phyloP scores from a whole-genome alignment of 2,797 vertebrate genomes.

The Bovichtus diacanthus region DNA sequence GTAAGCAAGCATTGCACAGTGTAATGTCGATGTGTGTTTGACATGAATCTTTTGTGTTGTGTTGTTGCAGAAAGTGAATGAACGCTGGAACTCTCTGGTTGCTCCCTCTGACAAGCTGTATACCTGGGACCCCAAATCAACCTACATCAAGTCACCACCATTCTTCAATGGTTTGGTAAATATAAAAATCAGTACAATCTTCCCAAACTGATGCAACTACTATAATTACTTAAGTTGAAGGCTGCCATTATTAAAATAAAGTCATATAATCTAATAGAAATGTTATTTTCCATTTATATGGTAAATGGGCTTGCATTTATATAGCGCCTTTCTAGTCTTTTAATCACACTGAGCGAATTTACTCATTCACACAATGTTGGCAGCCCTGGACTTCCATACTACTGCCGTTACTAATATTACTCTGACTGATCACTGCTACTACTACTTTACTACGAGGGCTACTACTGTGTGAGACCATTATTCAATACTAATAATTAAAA shows the following conservation, averaged over 20 bases:
- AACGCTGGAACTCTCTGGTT: slow-evolving; percentile 93
- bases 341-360: no score
- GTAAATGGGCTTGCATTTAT: no score
- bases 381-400: no score
- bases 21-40: rapidly evolving
- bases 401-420: no score
- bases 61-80: slow-evolving; percentile 89
- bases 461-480: neutral
- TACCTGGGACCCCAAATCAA: slow-evolving; percentile 94
- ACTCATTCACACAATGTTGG: no score
- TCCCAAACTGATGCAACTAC: neutral
- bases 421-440: neutral
- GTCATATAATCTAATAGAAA: neutral
- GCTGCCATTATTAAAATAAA: neutral
- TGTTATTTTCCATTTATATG: neutral
- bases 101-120: slow-evolving; percentile 93
- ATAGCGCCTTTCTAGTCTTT: no score
- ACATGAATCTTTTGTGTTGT: neutral
- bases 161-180: slow-evolving; percentile 95
- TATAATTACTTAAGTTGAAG: neutral
- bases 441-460: no score
- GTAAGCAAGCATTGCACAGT: neutral
- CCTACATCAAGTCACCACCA: slow-evolving; percentile 97
- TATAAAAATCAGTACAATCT: neutral
- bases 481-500: neutral